These are phyloP conservation scores for Polylopha cassiicola DNA, from an alignment of 2,888 invertebrate genomes.

Conservation along the genomic window DNA sequence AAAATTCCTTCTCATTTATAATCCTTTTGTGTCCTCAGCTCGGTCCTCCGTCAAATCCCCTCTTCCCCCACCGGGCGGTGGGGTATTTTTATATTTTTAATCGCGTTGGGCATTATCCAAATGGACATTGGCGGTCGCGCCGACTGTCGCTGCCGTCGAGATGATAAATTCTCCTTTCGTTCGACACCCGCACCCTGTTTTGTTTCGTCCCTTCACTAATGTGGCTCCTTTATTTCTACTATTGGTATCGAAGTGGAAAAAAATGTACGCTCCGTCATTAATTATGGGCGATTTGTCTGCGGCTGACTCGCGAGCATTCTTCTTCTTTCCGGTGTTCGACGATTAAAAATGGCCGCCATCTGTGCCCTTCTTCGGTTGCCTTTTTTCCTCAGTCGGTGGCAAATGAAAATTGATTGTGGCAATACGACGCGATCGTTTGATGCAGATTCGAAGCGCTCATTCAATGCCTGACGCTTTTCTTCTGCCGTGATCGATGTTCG, in stretches of 20 bases:
- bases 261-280: constrained; percentile 66
- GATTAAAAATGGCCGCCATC: constrained; percentile 67
- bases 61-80: constrained; percentile 39
- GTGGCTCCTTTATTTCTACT: constrained; percentile 61
- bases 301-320: constrained; percentile 62
- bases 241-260: constrained; percentile 54
- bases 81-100: constrained; percentile 78
- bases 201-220: constrained; percentile 68
- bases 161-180: constrained; percentile 77
- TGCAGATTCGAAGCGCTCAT: constrained; percentile 57
- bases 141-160: constrained; percentile 70
- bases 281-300: constrained; percentile 72
- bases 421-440: constrained; percentile 59
- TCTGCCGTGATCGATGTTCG: constrained; percentile 55
- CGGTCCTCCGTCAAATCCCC: constrained; percentile 73
- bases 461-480: constrained; percentile 50
- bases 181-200: constrained; percentile 69
- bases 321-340: constrained; percentile 56
- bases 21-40: constrained; percentile 78
- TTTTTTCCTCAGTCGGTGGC: constrained; percentile 32
- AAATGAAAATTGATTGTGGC: constrained; percentile 73
- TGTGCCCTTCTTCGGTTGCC: constrained; percentile 40
- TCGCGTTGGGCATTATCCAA: constrained; percentile 78
- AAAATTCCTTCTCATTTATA: constrained; percentile 79
- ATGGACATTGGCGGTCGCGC: constrained; percentile 74